Percentiles rank a stretch among this genome's conserved stretches.
Evolutionary conservation across 2,113 vertebrate species (phyloP).

Genomic region (Henicopernis longicauda): DNA sequence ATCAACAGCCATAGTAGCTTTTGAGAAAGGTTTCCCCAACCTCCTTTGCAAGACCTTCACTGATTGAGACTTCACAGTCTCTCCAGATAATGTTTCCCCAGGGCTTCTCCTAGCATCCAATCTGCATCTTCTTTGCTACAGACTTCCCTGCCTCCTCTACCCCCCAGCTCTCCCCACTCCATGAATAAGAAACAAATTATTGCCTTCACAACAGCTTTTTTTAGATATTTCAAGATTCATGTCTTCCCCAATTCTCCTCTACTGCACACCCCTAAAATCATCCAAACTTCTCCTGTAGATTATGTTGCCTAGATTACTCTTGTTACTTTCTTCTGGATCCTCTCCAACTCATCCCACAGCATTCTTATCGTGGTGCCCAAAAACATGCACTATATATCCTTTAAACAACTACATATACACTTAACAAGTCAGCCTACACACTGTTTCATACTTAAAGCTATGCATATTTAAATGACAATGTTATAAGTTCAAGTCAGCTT

Average conservation of each 20-base stretch:
- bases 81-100: not conserved
- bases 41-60: not conserved
- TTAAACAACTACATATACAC: not conserved
- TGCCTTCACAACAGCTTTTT: not conserved
- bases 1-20: not conserved
- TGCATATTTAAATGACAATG: not conserved
- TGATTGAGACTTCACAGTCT: not conserved
- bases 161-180: not conserved
- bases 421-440: slow-evolving; percentile 39
- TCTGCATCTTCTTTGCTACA: not conserved
- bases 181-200: not conserved
- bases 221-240: not conserved
- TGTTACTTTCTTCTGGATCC: not conserved
- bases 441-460: not conserved
- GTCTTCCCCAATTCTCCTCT: not conserved
- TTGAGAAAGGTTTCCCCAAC: not conserved
- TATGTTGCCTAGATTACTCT: not conserved
- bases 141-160: not conserved
- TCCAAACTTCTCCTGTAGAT: not conserved
- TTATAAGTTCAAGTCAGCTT: not conserved
- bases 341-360: slow-evolving; percentile 16
- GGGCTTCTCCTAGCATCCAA: not conserved
- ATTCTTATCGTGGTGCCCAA: not conserved
- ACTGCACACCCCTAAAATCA: not conserved
- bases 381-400: not conserved